Evolutionary conservation across 1,140 invertebrate genomes (phyloP), one percentile per base, ranked within the genome.

Genomic region (Leptinotarsa texana): DNA sequence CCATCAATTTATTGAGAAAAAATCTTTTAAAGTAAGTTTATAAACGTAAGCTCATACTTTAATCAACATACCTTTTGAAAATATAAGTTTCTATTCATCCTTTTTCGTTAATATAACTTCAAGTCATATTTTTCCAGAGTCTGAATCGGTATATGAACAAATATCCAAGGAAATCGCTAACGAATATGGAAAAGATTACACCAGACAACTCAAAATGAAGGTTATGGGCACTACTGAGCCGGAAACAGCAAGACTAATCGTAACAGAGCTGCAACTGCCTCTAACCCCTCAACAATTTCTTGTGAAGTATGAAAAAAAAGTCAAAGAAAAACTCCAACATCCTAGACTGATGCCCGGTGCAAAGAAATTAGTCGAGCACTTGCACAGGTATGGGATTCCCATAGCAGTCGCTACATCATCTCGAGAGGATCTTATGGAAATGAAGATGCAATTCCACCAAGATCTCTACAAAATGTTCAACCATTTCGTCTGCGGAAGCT

Each of bases 401-500:
- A 92, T 97, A 61, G 93, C 94, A 4, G 86, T 98, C 65, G 97
- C 96, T 1, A 98, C 96, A 4, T 96, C 96, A 69, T 96, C 95
- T 1, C 91, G 92, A 69, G 87, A 89, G 66, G 87, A 92, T n/a
- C 93, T 91, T 78, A 95, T 92, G 75, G 88, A 92, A 5, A 85
- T 95, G 0, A 98, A 98, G 87, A 92, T 92, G 0, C 88, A 88
- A 13, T 86, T 91, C n/a, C 91, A 96, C 81, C 87, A 88, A 61
- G 89, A 94, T 47, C 81, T 97, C 1, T 93, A 96, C 80, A 82
- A 85, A 22, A 81, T 93, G 18, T 98, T 97, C 83, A 86, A 92
- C 80, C 96, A 97, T 82, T 89, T 91, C 80, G 95, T 98, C 0
- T 90, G 93, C 76, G 95, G 93, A 1, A 93, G 93, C 68, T 91